Evolutionary conservation across 2,888 invertebrate genomes (phyloP).

Genomic region (Chirona hameri): DNA sequence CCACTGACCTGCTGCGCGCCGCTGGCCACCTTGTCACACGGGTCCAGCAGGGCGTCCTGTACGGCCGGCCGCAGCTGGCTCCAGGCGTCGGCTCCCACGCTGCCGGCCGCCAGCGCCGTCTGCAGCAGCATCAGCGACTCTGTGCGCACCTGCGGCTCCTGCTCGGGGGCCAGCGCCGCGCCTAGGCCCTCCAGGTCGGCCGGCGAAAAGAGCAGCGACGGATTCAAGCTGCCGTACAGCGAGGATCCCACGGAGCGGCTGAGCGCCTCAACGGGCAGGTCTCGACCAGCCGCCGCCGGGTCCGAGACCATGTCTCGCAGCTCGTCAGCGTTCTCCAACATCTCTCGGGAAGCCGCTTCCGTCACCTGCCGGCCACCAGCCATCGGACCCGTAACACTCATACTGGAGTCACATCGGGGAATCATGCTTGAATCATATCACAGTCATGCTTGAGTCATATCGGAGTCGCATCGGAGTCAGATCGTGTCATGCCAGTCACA

Average conservation of each 20-base stretch:
- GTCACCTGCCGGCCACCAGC: background rate
- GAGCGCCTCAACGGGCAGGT: background rate
- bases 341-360: background rate
- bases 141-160: background rate
- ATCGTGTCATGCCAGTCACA: background rate
- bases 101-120: background rate
- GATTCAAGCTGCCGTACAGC: slow-evolving; percentile 9
- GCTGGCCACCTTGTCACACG: background rate
- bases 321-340: slow-evolving; percentile 25
- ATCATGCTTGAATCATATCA: background rate
- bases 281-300: background rate
- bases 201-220: slow-evolving; percentile 8
- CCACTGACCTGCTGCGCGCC: background rate
- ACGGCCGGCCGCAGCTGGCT: background rate
- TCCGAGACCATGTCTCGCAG: background rate
- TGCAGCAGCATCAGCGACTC: background rate
- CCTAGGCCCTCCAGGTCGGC: slow-evolving; percentile 1
- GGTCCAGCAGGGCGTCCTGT: slow-evolving; percentile 5
- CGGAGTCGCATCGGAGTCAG: background rate
- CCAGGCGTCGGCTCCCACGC: background rate
- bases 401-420: background rate
- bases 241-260: slow-evolving; percentile 12
- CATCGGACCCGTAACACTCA: background rate
- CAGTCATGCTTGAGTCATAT: background rate
- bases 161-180: background rate